Evolutionary conservation across 2,113 vertebrate species (phyloP), one percentile per base, ranked within the genome.

Genomic region (Chaetops frenatus): DNA sequence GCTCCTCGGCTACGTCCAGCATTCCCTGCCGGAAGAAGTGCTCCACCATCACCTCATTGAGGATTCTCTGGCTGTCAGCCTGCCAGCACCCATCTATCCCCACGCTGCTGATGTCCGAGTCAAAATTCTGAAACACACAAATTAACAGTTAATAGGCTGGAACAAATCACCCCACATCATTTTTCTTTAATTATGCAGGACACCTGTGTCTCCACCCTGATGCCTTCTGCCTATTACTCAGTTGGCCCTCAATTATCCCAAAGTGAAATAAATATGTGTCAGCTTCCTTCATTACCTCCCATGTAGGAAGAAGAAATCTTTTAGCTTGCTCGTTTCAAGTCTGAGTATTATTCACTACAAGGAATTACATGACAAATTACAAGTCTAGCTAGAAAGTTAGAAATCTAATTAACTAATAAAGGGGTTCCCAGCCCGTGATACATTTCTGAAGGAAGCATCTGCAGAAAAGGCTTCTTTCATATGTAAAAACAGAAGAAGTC

Each of bases 41-140:
- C 71, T 99, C 98, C 88, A 98, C 98, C 98, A 99, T 98, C 88
- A 99, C 98, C 88, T 98, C 98, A 4, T 98, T 99, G 96, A 99
- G 98, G 90, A 98, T 98, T 17, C 98, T 66, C 61, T 98, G 98
- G 91, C 98, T 98, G 88, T 99, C 98, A 35, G 98, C 95, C 95
- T 98, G 98, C 98, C 98, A 98, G 94, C 98, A 99, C 70, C 98
- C 98, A 57, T 99, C 98, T 51, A 98, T 98, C 42, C 98, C 98
- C 94, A 99, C 98, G 1, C 98, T 98, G 97, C 98, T 98, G 80
- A 99, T 98, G 97, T 99, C 98, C 1, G 98, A 98, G 95, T 99
- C 98, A 76, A 98, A 98, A 79, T 98, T 98, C 98, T 99, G 96
- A 61, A 77, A 96, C 8, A 10, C 20, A 91, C 33, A 74, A 95